A percentile compares a stretch with the other conserved stretches of the same genome.
Evolutionary conservation across 2,797 vertebrate genomes (phyloP).

Genomic region (Clamator glandarius): DNA sequence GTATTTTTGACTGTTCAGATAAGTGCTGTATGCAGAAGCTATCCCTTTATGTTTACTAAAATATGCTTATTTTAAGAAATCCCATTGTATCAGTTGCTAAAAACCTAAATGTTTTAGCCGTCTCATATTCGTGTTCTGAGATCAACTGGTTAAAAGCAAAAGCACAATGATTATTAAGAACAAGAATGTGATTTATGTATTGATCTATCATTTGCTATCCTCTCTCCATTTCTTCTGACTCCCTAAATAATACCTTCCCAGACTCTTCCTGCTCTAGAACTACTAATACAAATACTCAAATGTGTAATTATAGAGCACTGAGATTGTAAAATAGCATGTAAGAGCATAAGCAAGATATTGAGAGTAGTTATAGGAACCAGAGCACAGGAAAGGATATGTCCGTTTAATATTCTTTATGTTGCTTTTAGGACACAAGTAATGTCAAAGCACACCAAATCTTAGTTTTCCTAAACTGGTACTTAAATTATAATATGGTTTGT

Average conservation of each 20-base stretch:
- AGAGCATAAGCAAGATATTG: background rate
- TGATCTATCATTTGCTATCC: background rate
- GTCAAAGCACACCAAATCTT: background rate
- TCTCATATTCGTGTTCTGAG: background rate
- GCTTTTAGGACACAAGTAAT: background rate
- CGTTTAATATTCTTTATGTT: background rate
- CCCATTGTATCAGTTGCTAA: background rate
- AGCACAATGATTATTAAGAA: background rate
- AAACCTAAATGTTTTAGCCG: background rate
- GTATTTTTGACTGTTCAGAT: background rate
- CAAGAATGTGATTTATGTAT: background rate
- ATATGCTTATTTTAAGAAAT: background rate
- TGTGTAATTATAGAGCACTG: background rate
- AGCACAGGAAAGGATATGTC: background rate
- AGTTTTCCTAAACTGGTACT: background rate
- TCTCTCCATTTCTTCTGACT: background rate
- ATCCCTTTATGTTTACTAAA: background rate
- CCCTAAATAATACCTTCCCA: background rate
- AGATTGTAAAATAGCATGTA: background rate
- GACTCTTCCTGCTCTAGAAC: background rate
- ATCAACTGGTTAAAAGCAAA: background rate
- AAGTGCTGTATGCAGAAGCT: background rate
- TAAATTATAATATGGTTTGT: background rate
- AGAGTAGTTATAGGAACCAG: background rate
- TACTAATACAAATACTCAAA: background rate